Base-by-base conservation (phyloP, 2,888 invertebrate species). In the Scaptomyza polygonia region DNA sequence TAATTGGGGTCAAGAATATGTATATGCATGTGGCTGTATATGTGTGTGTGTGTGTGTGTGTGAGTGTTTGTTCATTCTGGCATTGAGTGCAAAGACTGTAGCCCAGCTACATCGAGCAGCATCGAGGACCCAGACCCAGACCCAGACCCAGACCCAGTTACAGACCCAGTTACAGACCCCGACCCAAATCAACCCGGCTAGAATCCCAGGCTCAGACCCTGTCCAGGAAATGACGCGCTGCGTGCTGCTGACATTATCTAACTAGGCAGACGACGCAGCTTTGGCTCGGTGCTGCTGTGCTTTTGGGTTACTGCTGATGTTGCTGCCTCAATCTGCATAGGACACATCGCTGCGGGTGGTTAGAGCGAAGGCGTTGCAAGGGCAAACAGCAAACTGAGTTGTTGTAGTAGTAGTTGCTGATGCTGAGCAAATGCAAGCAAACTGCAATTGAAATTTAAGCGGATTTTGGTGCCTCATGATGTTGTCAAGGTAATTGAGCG, bases 201-300 rank as follows among this genome's bases (percentile, higher is more conserved):
- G 21, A 11, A 27, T 8, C 30, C 30, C 34, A n/a, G 25, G 3
- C n/a, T 9, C 47, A 34, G 16, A 30, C 54, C 51, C 42, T 27
- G 42, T 21, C 25, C 78, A 64, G 61, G 59, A 78, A 78, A 68
- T 68, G 74, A 73, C 44, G 68, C 63, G 63, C 77, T 64, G 67
- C 72, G 57, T 83, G 82, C 80, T 86, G 80, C 68, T 88, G 87
- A 84, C 83, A 86, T 84, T 86, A 88, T 88, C 88, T 88, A 84
- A 84, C 88, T 84, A 88, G 87, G 85, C 88, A 65, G 72, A 67
- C 59, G 69, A 32, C 45, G 58, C 48, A 49, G 18, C 42, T 21
- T 34, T 32, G 43, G 27, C 34, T 48, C 36, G 34, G 18, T 65
- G 16, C 21, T 27, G 68, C 32, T 47, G 18, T 40, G 47, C 34